Percentiles rank a stretch among this genome's conserved stretches.
Conservation (phyloP, 2,797 vertebrate genomes). For the Melanotaenia trifasciata region DNA sequence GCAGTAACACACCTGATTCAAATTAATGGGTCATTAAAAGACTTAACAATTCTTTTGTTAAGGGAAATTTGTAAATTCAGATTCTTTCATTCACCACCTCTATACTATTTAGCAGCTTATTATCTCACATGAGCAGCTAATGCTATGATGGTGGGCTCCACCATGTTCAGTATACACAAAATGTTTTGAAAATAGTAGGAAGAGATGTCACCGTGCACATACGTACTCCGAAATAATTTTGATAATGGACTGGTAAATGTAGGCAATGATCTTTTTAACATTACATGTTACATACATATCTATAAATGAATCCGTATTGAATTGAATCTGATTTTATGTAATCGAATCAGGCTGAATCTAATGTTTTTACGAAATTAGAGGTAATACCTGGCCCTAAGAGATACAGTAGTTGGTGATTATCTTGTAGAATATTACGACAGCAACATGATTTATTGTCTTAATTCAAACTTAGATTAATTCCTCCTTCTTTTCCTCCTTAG, state of each 20-base stretch:
- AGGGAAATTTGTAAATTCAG: no score
- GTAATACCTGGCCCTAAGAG: not conserved
- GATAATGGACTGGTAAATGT: no score
- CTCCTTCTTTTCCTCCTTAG: slow-evolving; percentile 68
- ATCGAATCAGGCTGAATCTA: not conserved
- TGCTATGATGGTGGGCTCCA: not conserved
- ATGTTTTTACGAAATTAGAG: not conserved
- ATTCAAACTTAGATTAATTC: not conserved
- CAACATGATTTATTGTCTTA: not conserved
- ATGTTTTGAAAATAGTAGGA: not conserved
- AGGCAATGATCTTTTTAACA: no score
- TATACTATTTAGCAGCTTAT: not conserved
- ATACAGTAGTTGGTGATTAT: not conserved
- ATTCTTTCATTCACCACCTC: not conserved
- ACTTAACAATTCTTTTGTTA: no score
- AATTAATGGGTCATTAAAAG: no score
- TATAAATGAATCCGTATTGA: no score
- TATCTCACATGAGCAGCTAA: not conserved
- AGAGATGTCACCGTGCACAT: not conserved
- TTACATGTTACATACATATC: no score
- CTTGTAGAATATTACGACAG: not conserved
- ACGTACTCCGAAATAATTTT: no score
- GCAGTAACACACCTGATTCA: no score
- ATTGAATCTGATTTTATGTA: not conserved
- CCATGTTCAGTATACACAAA: not conserved